Evolutionary conservation across 2,113 vertebrate species (phyloP).

Genomic region (Myanophis thanlyinensis): DNA sequence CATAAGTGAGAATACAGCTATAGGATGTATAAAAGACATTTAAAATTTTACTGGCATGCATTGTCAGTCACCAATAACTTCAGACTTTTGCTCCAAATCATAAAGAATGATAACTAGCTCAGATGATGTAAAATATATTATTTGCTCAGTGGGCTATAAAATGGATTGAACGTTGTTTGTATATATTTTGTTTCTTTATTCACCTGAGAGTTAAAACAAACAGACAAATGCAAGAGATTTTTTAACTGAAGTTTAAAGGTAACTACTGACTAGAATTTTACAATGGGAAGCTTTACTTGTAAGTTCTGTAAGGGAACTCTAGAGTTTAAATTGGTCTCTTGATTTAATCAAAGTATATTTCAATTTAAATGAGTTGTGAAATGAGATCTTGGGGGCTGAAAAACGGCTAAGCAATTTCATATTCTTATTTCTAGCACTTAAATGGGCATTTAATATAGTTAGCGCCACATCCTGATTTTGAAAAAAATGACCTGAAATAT

Average conservation of each 20-base stretch:
- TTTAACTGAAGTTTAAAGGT: not conserved
- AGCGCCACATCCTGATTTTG: not conserved
- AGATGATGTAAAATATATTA: not conserved
- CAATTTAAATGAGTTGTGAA: slow-evolving; percentile 4
- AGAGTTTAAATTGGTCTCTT: not conserved
- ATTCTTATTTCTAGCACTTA: not conserved
- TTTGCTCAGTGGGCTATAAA: too few relatives aligned
- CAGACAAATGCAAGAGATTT: not conserved
- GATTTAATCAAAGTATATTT: not conserved
- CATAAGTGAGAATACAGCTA: not conserved
- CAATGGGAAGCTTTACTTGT: not conserved
- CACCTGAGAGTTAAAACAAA: not conserved
- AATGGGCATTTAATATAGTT: not conserved
- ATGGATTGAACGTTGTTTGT: not conserved
- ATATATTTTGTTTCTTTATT: not conserved
- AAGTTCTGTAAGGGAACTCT: not conserved
- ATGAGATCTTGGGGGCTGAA: not conserved
- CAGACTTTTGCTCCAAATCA: not conserved
- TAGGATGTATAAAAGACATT: not conserved
- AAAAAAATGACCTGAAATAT: not conserved
- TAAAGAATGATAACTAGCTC: not conserved
- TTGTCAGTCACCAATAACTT: not conserved
- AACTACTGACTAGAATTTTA: not conserved
- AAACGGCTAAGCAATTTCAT: not conserved
- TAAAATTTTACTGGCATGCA: not conserved